A percentile compares a stretch with the other conserved stretches of the same genome.
phyloP scores from a whole-genome alignment of 1,140 invertebrate species.

The Lasioglossum albipes region DNA sequence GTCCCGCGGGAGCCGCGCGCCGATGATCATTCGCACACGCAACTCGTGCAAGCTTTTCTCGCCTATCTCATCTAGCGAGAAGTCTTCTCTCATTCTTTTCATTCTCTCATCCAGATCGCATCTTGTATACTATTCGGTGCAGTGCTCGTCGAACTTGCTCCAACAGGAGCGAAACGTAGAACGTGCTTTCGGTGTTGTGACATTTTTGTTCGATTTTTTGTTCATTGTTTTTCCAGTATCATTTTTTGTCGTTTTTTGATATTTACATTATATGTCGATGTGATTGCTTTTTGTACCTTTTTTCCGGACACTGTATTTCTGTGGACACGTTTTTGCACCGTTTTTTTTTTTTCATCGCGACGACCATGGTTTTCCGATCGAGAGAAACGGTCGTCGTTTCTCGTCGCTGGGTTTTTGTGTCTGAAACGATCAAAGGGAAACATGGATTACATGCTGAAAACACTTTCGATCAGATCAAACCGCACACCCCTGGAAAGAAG shows the following conservation, averaged over 20 bases:
- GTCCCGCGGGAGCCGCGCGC: conserved; percentile 5
- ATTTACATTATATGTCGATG: conserved; percentile 10
- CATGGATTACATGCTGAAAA: no score
- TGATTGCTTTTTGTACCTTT: conserved; percentile 41
- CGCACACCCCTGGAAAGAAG: no score
- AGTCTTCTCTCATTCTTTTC: conserved; percentile 1
- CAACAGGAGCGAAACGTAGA: conserved; percentile 12
- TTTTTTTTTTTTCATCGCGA: background rate
- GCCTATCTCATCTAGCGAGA: conserved; percentile 22
- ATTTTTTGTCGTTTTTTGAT: conserved; percentile 36
- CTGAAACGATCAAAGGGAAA: no score
- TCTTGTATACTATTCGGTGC: conserved; percentile 5
- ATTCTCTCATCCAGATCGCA: conserved; percentile 4
- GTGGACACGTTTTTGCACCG: background rate
- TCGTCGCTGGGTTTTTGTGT: no score
- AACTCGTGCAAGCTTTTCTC: conserved; percentile 41
- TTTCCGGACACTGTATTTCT: conserved; percentile 26
- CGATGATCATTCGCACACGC: conserved; percentile 22
- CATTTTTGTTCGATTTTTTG: conserved; percentile 47
- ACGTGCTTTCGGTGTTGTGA: conserved; percentile 59
- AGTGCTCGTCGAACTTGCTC: background rate
- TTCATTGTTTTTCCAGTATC: conserved; percentile 38
- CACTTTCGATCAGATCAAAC: no score
- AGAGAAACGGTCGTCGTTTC: no score
- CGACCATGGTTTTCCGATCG: background rate